phyloP scores from a whole-genome alignment of 2,888 invertebrate genomes.

The Chrysolina oricalcia region DNA sequence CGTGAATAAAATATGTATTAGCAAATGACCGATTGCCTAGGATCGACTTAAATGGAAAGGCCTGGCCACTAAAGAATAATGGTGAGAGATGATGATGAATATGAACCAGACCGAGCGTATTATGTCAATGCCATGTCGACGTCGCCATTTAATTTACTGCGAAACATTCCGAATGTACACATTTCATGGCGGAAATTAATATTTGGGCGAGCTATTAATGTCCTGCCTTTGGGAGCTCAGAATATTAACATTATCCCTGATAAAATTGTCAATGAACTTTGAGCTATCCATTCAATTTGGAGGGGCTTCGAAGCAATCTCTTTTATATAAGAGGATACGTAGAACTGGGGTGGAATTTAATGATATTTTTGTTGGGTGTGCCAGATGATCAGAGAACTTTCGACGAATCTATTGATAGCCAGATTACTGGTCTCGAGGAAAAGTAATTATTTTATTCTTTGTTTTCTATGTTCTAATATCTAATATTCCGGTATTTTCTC shows the following conservation, averaged over 20 bases:
- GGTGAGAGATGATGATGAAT: too few species aligned
- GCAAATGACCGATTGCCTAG: too few species aligned
- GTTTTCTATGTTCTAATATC: too few species aligned
- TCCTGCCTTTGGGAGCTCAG: background rate
- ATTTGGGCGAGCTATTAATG: background rate
- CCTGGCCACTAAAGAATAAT: too few species aligned
- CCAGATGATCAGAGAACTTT: background rate
- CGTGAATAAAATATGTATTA: too few species aligned
- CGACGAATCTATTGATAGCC: background rate
- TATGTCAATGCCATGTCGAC: background rate
- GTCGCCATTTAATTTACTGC: background rate
- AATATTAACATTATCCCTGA: background rate
- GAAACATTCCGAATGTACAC: background rate
- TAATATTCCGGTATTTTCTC: too few species aligned
- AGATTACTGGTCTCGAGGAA: too few species aligned
- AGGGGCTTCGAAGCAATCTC: background rate
- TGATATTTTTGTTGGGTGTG: background rate
- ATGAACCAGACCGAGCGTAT: background rate
- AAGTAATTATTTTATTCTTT: too few species aligned
- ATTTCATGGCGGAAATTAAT: background rate
- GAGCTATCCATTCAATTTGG: background rate
- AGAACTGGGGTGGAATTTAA: background rate
- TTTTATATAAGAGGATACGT: background rate
- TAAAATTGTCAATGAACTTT: slow-evolving; percentile 4
- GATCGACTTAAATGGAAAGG: too few species aligned